phyloP scores from a whole-genome alignment of 2,888 invertebrate species.

The Macrosiphum euphorbiae region DNA sequence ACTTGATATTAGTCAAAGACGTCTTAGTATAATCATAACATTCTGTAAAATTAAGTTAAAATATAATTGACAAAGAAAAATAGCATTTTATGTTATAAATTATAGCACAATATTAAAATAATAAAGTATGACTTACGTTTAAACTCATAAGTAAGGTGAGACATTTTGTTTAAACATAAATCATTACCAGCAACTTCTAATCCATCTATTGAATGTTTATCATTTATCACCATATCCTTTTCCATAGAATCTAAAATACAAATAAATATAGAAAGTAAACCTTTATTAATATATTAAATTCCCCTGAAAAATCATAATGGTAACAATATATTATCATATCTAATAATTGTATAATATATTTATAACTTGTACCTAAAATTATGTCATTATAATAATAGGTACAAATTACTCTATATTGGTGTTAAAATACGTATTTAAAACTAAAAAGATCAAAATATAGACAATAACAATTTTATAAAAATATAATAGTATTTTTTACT shows the following conservation, averaged over 20 bases:
- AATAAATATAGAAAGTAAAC: neutral
- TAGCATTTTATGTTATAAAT: neutral
- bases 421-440: neutral
- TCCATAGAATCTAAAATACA: neutral
- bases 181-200: neutral
- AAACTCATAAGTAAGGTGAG: neutral
- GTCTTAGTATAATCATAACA: constrained; percentile 10
- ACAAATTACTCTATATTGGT: neutral
- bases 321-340: neutral
- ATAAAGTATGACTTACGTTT: neutral
- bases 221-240: neutral
- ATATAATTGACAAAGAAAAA: neutral
- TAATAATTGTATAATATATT: neutral
- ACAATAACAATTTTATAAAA: neutral
- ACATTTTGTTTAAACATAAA: neutral
- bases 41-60: neutral
- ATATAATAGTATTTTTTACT: neutral
- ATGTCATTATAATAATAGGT: neutral
- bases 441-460: neutral
- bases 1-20: constrained; percentile 19
- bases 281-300: neutral
- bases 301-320: neutral
- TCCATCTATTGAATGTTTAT: neutral
- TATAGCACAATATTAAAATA: neutral
- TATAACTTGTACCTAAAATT: neutral